These are phyloP conservation scores for Reticulitermes lucifugus DNA, from an alignment of 2,888 invertebrate species.

Conservation along the genomic window DNA sequence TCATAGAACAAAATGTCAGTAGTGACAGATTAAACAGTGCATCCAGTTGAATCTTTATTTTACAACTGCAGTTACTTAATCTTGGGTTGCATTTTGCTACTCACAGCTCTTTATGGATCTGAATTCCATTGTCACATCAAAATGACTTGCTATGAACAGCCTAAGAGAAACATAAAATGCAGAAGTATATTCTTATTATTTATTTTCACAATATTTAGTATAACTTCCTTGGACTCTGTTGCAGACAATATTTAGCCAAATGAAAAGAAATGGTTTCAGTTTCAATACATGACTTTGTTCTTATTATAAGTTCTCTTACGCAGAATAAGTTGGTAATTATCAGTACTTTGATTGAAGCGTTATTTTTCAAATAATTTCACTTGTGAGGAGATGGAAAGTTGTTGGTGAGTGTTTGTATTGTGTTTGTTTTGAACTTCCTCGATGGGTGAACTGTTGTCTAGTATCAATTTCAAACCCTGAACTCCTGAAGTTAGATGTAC, in stretches of 20 bases:
- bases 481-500: background rate
- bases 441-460: background rate
- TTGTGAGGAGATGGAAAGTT: background rate
- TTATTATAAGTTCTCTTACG: too few relatives aligned
- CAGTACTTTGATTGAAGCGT: too few relatives aligned
- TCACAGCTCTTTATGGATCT: background rate
- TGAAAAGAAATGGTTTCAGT: too few relatives aligned
- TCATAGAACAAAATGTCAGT: background rate
- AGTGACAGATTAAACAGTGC: too few relatives aligned
- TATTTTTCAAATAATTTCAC: too few relatives aligned
- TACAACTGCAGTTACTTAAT: background rate
- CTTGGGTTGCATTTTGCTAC: background rate
- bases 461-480: background rate
- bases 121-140: background rate
- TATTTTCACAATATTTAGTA: background rate
- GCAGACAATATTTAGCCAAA: too few relatives aligned
- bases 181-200: background rate
- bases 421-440: background rate
- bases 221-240: background rate
- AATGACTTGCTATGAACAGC: background rate
- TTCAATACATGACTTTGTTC: too few relatives aligned
- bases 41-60: background rate
- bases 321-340: too few relatives aligned
- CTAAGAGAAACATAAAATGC: background rate
- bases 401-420: slow-evolving; percentile 6